A percentile compares a stretch with the other conserved stretches of the same genome.
Evolutionary conservation across 2,888 invertebrate species (phyloP).

Genomic region (Heliconius aoede): DNA sequence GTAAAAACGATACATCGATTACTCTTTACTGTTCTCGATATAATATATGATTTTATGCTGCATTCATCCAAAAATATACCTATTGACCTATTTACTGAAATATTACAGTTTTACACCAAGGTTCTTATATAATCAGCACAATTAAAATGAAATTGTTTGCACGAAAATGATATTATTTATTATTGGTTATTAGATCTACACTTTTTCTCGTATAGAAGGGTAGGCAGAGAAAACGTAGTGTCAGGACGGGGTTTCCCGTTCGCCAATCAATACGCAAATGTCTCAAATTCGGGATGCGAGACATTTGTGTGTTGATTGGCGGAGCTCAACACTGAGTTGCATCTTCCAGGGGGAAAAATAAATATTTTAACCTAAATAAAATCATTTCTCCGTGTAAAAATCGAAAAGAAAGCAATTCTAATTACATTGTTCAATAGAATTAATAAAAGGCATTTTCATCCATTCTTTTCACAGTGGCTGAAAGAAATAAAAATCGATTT

Average conservation of each 20-base stretch:
- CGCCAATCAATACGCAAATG: background rate
- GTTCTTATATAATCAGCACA: too few species aligned
- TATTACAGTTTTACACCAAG: background rate
- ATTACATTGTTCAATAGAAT: background rate
- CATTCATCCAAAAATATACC: background rate
- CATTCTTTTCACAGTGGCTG: background rate
- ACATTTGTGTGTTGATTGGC: background rate
- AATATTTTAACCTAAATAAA: background rate
- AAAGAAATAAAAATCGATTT: background rate
- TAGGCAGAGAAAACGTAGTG: background rate
- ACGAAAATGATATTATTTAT: too few species aligned
- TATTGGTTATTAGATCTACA: background rate
- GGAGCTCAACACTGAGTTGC: background rate
- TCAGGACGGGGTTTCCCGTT: background rate
- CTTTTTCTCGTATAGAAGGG: too few species aligned
- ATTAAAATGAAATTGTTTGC: too few species aligned
- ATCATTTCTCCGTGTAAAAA: too few species aligned
- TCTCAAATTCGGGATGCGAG: background rate
- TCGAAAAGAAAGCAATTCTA: background rate
- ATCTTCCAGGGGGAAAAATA: background rate
- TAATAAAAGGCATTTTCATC: background rate
- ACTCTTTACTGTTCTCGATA: background rate
- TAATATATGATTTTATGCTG: slow-evolving; percentile 2
- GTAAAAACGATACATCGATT: background rate
- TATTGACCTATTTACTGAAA: background rate